Percentiles rank a stretch among this genome's conserved stretches.
Evolutionary conservation across 2,888 invertebrate genomes (phyloP).

Genomic region (Lapara coniferarum): DNA sequence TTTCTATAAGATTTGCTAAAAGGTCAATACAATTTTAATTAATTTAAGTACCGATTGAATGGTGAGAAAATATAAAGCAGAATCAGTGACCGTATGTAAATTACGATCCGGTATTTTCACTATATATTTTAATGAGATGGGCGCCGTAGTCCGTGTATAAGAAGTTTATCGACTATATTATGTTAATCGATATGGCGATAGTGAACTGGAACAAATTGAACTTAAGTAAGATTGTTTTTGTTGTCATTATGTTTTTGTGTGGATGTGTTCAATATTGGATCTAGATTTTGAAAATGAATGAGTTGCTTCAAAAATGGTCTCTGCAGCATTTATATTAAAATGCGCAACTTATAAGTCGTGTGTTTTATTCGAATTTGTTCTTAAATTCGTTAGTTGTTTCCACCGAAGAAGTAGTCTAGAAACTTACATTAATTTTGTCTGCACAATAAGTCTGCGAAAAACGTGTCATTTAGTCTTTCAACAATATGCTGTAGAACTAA

Average conservation of each 20-base stretch:
- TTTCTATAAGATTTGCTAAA: background rate
- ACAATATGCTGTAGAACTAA: too few species aligned
- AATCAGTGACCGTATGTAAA: background rate
- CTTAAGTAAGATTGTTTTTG: constrained; percentile 19
- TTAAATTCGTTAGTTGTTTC: too few species aligned
- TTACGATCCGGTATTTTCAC: constrained; percentile 14
- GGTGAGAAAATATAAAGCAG: background rate
- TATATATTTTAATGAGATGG: constrained; percentile 22
- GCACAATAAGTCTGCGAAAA: too few species aligned
- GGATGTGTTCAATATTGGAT: background rate
- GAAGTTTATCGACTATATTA: constrained; percentile 23
- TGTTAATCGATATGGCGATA: constrained; percentile 18
- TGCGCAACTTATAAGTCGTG: too few species aligned
- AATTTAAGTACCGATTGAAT: background rate
- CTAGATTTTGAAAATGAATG: background rate
- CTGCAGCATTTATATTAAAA: too few species aligned
- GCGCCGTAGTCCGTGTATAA: constrained; percentile 6
- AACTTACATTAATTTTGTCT: too few species aligned
- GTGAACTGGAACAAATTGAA: constrained; percentile 21
- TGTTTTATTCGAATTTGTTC: too few species aligned
- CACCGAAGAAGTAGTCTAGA: too few species aligned
- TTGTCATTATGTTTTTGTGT: constrained; percentile 11
- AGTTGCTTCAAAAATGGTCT: too few species aligned
- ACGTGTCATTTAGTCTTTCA: too few species aligned
- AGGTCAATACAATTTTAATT: background rate